Conservation (phyloP, 1,140 invertebrate species). For the Chrysomallon squamiferum region DNA sequence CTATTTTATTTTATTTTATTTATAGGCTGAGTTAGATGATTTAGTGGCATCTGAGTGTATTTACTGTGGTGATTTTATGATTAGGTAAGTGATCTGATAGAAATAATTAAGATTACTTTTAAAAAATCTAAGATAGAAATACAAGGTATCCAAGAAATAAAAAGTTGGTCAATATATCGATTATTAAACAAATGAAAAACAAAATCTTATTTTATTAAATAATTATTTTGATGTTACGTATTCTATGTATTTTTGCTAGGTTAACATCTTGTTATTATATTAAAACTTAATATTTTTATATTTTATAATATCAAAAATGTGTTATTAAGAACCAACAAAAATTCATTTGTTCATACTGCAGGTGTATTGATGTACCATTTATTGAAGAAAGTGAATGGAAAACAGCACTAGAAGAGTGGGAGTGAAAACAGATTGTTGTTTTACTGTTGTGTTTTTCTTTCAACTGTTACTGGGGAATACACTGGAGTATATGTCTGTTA, state of each 20-base stretch:
- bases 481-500: no score
- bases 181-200: background rate
- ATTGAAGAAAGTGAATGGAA: constrained; percentile 45
- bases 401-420: constrained; percentile 38
- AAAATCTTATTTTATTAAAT: background rate
- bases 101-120: background rate
- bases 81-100: constrained; percentile 64
- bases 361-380: constrained; percentile 53
- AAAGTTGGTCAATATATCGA: background rate
- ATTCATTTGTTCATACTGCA: no score
- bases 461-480: no score
- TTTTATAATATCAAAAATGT: no score
- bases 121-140: background rate
- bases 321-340: no score
- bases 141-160: background rate
- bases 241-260: background rate
- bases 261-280: background rate
- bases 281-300: no score
- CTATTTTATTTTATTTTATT: constrained; percentile 12
- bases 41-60: constrained; percentile 90
- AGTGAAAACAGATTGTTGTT: no score
- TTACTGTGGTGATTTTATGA: constrained; percentile 92
- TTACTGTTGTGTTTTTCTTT: no score
- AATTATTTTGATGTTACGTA: background rate
- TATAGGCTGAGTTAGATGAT: constrained; percentile 82